Percentiles rank a stretch among this genome's conserved stretches.
Evolutionary conservation across 2,113 vertebrate species (phyloP).

Genomic region (Odontophorus gujanensis): DNA sequence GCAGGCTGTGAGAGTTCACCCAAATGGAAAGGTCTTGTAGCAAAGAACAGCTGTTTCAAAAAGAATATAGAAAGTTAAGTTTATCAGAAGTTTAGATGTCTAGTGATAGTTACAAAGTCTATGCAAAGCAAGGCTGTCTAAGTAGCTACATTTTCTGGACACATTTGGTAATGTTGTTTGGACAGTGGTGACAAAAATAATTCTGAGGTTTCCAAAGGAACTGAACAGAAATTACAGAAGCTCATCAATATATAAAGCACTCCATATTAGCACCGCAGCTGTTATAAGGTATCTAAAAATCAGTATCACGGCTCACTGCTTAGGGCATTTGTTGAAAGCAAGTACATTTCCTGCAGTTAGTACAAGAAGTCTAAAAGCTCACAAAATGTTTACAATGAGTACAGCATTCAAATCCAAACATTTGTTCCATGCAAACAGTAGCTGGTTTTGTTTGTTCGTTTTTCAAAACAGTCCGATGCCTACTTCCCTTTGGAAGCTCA

Average conservation of each 20-base stretch:
- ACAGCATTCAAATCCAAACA: not conserved
- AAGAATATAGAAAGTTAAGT: not conserved
- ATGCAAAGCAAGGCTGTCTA: not conserved
- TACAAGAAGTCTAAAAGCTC: not conserved
- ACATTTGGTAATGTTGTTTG: not conserved
- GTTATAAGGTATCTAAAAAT: not conserved
- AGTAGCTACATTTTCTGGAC: not conserved
- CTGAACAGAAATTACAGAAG: not conserved
- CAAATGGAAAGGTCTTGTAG: not conserved
- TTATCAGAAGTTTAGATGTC: not conserved
- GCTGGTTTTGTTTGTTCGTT: not conserved
- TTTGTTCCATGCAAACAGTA: not conserved
- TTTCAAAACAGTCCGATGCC: too few relatives aligned
- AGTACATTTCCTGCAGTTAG: not conserved
- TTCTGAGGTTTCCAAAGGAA: not conserved
- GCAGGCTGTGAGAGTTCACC: not conserved
- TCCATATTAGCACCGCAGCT: not conserved
- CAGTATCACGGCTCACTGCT: not conserved
- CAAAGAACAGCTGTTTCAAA: not conserved
- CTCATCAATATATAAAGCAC: not conserved
- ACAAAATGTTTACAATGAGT: not conserved
- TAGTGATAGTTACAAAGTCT: not conserved
- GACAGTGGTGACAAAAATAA: not conserved
- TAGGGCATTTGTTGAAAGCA: not conserved
- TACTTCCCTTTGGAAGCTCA: not conserved